Conservation (phyloP, 2,888 invertebrate species). For the Meiosimyza decipiens region DNA sequence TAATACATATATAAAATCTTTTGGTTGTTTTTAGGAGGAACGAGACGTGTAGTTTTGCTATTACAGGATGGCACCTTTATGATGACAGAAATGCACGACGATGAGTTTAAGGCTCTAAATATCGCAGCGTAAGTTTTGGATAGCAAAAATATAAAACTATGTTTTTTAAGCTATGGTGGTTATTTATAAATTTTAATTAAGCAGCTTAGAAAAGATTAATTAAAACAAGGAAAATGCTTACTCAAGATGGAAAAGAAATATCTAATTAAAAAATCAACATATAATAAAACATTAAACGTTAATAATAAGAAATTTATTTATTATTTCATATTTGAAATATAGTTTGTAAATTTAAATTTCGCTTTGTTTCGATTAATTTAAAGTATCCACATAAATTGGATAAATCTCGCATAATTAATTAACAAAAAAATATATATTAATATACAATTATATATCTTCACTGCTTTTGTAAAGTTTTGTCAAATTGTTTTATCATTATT, state of each 20-base stretch:
- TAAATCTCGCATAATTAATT: background rate
- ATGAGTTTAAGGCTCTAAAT: constrained; percentile 73
- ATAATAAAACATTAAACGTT: too few species aligned
- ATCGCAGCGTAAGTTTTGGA: constrained; percentile 59
- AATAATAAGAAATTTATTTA: too few species aligned
- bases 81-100: constrained; percentile 88
- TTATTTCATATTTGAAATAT: background rate
- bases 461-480: constrained; percentile 23
- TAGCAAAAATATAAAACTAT: constrained; percentile 10
- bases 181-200: too few species aligned
- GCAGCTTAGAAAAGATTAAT: too few species aligned
- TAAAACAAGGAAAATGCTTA: too few species aligned
- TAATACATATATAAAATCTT: background rate
- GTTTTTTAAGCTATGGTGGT: background rate
- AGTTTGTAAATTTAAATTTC: constrained; percentile 25
- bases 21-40: constrained; percentile 73
- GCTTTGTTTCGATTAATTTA: background rate
- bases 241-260: too few species aligned
- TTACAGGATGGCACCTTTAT: constrained; percentile 87
- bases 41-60: constrained; percentile 83
- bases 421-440: background rate
- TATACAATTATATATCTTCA: constrained; percentile 2
- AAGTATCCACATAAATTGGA: constrained; percentile 19
- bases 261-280: too few species aligned
- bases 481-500: background rate